Evolutionary conservation across 2,888 invertebrate genomes (phyloP).

Genomic region (Zootermopsis nevadensis): DNA sequence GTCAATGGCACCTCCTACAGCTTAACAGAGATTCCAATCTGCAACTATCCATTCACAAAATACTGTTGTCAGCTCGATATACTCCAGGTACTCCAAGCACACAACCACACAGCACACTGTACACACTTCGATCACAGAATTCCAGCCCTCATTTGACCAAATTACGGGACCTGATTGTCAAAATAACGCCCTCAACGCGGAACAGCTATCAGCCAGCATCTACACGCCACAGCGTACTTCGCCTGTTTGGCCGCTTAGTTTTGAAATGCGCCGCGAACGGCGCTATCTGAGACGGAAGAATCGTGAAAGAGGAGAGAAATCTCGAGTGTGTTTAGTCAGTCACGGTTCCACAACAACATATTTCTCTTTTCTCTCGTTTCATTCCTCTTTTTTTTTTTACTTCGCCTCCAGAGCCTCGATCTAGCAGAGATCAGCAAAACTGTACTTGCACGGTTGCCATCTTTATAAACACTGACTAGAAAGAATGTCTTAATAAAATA

Average conservation of each 20-base stretch:
- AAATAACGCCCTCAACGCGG: neutral
- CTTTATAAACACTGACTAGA: conserved; percentile 1
- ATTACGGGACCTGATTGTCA: neutral
- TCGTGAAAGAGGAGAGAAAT: conserved; percentile 33
- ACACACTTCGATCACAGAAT: neutral
- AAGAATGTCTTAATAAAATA: conserved; percentile 14
- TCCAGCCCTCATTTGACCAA: too few species aligned
- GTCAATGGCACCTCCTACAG: neutral
- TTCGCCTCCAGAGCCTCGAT: neutral
- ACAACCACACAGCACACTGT: neutral
- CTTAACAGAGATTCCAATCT: neutral
- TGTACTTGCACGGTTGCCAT: conserved; percentile 12
- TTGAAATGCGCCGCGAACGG: conserved; percentile 17
- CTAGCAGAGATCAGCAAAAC: conserved; percentile 2
- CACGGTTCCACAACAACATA: conserved; percentile 12
- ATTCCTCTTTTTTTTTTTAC: neutral
- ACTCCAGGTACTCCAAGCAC: neutral
- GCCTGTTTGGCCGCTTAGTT: conserved; percentile 30
- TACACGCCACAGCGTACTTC: neutral
- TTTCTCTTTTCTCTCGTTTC: conserved; percentile 8
- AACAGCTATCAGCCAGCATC: neutral
- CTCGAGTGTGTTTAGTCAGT: conserved; percentile 25
- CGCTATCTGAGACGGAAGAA: conserved; percentile 30
- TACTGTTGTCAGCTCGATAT: neutral
- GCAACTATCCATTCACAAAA: neutral